A percentile compares a stretch with the other conserved stretches of the same genome.
These are phyloP conservation scores for Montipora efflorescens DNA, from an alignment of 64 coral and sea anemone genomes.

Conservation along the genomic window DNA sequence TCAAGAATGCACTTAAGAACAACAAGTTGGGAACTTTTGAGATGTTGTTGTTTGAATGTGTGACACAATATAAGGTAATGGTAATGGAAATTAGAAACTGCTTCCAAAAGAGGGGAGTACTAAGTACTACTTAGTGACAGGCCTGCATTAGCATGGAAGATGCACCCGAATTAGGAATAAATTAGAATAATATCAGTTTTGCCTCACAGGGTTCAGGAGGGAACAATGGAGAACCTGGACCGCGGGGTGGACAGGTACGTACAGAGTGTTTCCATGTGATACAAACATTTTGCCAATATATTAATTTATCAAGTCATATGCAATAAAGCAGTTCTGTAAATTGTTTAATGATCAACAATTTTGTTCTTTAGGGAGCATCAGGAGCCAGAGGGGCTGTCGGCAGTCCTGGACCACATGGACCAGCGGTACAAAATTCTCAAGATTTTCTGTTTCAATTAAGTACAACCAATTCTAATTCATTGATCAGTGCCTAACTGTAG, in stretches of 20 bases:
- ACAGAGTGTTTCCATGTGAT: not conserved
- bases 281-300: no score
- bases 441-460: not conserved
- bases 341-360: not conserved
- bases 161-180: not conserved
- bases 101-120: no score
- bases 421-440: slow-evolving; percentile 8
- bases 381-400: slow-evolving; percentile 4
- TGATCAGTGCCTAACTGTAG: not conserved
- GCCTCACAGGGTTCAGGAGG: slow-evolving; percentile 21
- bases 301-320: no score
- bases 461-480: not conserved
- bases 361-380: not conserved
- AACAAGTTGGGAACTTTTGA: no score
- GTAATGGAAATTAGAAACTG: no score
- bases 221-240: slow-evolving; percentile 38
- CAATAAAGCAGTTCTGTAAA: no score
- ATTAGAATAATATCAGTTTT: not conserved
- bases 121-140: no score
- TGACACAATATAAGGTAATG: no score
- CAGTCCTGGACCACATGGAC: slow-evolving; percentile 35
- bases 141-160: not conserved
- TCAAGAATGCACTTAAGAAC: not conserved
- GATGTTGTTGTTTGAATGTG: no score
- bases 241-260: slow-evolving; percentile 44